phyloP scores from a whole-genome alignment of 2,113 vertebrate genomes.

The Leptocoma aspasia region DNA sequence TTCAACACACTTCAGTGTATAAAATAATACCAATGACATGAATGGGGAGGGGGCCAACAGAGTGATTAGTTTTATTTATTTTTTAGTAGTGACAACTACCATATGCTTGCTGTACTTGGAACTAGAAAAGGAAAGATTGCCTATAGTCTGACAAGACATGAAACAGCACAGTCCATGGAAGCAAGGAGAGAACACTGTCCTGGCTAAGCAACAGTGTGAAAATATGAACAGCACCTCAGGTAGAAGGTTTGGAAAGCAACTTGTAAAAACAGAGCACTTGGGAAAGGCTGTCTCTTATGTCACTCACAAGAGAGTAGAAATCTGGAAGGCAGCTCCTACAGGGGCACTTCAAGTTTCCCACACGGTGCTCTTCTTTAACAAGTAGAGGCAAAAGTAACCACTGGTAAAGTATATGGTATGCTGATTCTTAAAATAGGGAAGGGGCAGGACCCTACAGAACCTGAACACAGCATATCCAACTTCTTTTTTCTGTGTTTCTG shows the following conservation, averaged over 20 bases:
- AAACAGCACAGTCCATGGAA: background rate
- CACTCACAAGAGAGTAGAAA: background rate
- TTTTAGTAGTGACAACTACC: background rate
- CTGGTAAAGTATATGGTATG: background rate
- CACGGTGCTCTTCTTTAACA: background rate
- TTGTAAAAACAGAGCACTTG: background rate
- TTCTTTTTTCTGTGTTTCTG: background rate
- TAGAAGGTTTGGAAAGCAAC: background rate
- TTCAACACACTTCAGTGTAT: background rate
- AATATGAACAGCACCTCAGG: background rate
- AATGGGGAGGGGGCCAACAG: background rate
- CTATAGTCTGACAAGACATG: background rate
- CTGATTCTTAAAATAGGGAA: background rate
- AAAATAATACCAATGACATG: background rate
- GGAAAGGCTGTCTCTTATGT: background rate
- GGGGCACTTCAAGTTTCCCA: background rate
- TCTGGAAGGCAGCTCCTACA: background rate
- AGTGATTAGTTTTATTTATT: background rate
- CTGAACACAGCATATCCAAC: background rate
- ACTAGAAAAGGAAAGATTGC: background rate
- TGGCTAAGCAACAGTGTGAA: background rate
- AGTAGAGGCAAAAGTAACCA: background rate
- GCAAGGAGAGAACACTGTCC: background rate
- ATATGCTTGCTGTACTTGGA: background rate
- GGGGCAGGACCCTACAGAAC: accelerated